phyloP scores from a whole-genome alignment of 1,140 invertebrate genomes.

The Drosophila nigrodunni region DNA sequence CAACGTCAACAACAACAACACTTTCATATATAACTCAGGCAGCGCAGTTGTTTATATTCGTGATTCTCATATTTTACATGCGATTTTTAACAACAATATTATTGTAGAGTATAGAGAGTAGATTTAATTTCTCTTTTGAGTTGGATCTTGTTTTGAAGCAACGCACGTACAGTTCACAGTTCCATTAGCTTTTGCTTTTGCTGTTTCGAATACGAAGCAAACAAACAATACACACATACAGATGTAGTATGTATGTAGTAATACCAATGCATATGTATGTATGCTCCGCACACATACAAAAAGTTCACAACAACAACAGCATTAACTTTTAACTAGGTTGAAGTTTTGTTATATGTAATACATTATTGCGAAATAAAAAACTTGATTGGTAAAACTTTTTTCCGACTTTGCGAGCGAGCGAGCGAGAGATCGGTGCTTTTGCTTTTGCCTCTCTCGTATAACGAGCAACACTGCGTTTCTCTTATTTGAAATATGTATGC shows the following conservation, averaged over 20 bases:
- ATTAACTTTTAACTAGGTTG: conserved; percentile 83
- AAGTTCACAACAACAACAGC: conserved; percentile 75
- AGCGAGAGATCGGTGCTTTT: conserved; percentile 57
- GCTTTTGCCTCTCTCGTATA: conserved; percentile 54
- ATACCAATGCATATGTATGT: conserved; percentile 49
- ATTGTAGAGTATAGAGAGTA: conserved; percentile 41
- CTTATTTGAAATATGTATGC: conserved; percentile 21
- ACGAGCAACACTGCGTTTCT: conserved; percentile 41
- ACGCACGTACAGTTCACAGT: conserved; percentile 60
- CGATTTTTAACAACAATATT: conserved; percentile 46
- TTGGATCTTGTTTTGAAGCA: conserved; percentile 52
- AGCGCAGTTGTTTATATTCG: conserved; percentile 38
- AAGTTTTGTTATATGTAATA: conserved; percentile 79
- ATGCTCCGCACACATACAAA: conserved; percentile 64
- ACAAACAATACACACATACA: conserved; percentile 44
- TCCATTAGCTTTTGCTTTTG: conserved; percentile 52
- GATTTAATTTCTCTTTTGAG: conserved; percentile 55
- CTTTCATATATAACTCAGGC: conserved; percentile 24
- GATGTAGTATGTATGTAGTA: conserved; percentile 21
- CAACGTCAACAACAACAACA: conserved; percentile 51
- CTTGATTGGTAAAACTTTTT: conserved; percentile 83
- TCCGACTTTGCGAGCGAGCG: conserved; percentile 48
- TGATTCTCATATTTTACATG: conserved; percentile 39
- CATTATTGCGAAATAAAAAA: conserved; percentile 83
- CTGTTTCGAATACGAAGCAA: conserved; percentile 56